These are phyloP conservation scores for Channa argus DNA, from an alignment of 2,113 vertebrate species.

Conservation along the genomic window DNA sequence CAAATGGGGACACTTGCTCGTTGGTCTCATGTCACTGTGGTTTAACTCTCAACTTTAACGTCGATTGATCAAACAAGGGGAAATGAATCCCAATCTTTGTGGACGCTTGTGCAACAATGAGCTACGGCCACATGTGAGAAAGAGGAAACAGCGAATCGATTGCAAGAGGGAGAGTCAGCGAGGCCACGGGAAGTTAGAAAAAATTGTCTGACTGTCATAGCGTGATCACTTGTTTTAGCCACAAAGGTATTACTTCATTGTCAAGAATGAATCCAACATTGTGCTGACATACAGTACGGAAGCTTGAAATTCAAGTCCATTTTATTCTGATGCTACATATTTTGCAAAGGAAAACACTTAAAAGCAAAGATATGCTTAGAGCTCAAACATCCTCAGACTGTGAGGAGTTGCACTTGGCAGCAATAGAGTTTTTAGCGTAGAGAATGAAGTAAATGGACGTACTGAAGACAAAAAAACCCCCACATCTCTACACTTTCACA, in stretches of 20 bases:
- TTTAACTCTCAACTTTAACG: background rate
- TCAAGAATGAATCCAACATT: background rate
- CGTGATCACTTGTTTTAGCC: slow-evolving; percentile 24
- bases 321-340: too few species aligned
- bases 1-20: background rate
- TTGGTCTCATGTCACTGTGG: background rate
- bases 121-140: slow-evolving; percentile 12
- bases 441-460: too few species aligned
- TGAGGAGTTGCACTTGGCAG: background rate
- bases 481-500: too few species aligned
- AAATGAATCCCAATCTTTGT: background rate
- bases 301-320: background rate
- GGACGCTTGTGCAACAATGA: background rate
- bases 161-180: slow-evolving; percentile 55
- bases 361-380: too few species aligned
- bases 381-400: background rate
- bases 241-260: slow-evolving; percentile 8
- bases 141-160: slow-evolving; percentile 60
- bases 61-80: background rate
- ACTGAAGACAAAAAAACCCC: too few species aligned
- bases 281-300: too few species aligned
- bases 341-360: too few species aligned
- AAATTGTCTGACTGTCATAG: slow-evolving; percentile 24
- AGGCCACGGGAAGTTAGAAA: slow-evolving; percentile 53
- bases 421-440: too few species aligned